Evolutionary conservation across 2,797 vertebrate species (phyloP).

Genomic region (Eupleurogrammus muticus): DNA sequence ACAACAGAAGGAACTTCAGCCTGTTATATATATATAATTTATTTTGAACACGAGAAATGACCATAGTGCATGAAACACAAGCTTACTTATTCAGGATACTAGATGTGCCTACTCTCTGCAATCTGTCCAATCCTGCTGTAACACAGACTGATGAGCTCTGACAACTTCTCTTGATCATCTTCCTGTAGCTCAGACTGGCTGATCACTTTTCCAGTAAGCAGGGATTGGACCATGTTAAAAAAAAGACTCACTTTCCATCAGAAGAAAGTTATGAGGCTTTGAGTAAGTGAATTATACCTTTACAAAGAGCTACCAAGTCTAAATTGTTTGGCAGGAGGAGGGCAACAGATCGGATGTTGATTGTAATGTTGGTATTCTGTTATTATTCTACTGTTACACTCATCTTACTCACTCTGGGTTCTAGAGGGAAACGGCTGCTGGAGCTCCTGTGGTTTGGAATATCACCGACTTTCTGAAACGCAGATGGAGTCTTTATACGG

Average conservation of each 20-base stretch:
- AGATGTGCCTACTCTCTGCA: background rate
- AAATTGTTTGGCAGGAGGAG: constrained; percentile 16
- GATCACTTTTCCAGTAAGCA: constrained; percentile 40
- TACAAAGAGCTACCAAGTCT: background rate
- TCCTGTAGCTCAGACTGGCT: background rate
- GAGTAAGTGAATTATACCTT: constrained; percentile 2
- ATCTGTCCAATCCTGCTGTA: too few species aligned
- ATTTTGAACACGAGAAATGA: background rate
- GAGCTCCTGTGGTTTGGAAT: constrained; percentile 10
- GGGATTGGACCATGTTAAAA: background rate
- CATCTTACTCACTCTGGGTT: background rate
- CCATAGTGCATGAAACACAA: background rate
- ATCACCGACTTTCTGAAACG: background rate
- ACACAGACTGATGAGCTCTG: constrained; percentile 4
- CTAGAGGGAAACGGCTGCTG: background rate
- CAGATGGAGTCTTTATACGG: background rate
- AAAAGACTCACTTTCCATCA: constrained; percentile 45
- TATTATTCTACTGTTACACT: background rate
- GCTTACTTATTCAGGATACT: background rate
- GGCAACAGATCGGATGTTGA: background rate
- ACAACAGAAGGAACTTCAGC: too few species aligned
- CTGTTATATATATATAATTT: too few species aligned
- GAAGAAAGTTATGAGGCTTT: constrained; percentile 14
- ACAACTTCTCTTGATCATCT: constrained; percentile 26
- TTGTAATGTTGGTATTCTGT: background rate